Percentiles rank a stretch among this genome's conserved stretches.
phyloP scores from a whole-genome alignment of 2,113 vertebrate genomes.

The Acrocephalus kingi region DNA sequence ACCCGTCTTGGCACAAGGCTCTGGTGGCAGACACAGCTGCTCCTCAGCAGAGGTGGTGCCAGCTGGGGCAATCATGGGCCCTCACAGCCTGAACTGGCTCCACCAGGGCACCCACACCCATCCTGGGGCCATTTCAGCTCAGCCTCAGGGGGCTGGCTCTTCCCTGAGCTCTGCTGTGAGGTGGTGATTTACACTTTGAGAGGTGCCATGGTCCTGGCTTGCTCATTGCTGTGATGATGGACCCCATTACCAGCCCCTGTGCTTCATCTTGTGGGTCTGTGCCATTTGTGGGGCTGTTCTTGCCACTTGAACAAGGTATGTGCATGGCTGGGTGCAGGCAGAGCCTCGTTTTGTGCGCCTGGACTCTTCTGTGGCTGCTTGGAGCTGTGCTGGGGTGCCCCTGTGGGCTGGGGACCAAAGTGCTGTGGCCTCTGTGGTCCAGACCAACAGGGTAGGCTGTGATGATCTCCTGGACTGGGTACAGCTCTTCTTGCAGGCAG shows the following conservation, averaged over 20 bases:
- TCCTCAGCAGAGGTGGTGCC: accelerated
- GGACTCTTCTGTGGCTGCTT: accelerated
- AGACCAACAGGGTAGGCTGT: neutral
- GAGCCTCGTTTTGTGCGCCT: accelerated
- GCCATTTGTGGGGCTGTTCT: accelerated
- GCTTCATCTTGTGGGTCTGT: accelerated
- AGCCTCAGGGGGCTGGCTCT: accelerated
- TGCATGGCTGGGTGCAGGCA: accelerated
- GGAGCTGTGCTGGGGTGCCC: neutral
- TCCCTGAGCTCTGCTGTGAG: accelerated
- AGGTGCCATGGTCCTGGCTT: accelerated
- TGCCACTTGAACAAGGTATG: accelerated
- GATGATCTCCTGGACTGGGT: accelerated
- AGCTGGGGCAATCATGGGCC: accelerated
- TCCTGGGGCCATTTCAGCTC: accelerated
- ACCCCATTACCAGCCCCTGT: accelerated
- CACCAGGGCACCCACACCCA: neutral
- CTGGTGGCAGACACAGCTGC: neutral
- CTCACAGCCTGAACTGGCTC: accelerated
- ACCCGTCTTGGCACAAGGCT: accelerated
- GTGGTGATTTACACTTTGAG: accelerated
- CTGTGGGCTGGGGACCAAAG: neutral
- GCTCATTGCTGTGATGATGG: accelerated
- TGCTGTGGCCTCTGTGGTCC: neutral
- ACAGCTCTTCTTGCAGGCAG: neutral